Evolutionary conservation across 2,113 vertebrate species (phyloP).

Genomic region (Macroglossus sobrinus): DNA sequence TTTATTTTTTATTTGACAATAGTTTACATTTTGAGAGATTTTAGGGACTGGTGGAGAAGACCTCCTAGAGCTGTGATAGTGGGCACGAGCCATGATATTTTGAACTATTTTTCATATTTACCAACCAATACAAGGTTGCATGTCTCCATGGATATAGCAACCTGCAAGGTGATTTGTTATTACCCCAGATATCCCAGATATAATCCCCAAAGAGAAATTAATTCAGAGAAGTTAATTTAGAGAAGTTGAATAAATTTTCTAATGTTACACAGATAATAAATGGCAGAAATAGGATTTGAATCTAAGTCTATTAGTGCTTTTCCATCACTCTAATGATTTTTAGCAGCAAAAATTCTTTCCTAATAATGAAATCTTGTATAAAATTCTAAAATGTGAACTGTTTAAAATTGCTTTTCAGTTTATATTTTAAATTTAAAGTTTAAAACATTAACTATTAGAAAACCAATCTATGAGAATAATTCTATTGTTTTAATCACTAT

Average conservation of each 20-base stretch:
- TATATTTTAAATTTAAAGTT: neutral
- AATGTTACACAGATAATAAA: neutral
- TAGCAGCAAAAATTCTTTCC: neutral
- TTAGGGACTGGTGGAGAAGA: neutral
- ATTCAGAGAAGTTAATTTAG: conserved; percentile 8
- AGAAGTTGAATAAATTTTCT: neutral
- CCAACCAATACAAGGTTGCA: neutral
- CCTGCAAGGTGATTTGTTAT: neutral
- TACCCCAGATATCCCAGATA: neutral
- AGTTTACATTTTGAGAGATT: conserved; percentile 25
- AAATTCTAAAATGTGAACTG: neutral
- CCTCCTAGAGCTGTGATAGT: neutral
- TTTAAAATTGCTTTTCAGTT: neutral
- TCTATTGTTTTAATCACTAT: neutral
- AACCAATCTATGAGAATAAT: neutral
- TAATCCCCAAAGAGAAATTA: neutral
- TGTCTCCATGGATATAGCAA: neutral
- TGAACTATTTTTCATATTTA: neutral
- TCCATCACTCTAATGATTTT: neutral
- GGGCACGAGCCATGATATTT: neutral
- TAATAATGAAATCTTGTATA: neutral
- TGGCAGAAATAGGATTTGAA: neutral
- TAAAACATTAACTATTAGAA: neutral
- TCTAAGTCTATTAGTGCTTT: neutral
- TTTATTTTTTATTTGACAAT: neutral